Conservation (phyloP, 2,888 invertebrate genomes). For the Cephonodes hylas region DNA sequence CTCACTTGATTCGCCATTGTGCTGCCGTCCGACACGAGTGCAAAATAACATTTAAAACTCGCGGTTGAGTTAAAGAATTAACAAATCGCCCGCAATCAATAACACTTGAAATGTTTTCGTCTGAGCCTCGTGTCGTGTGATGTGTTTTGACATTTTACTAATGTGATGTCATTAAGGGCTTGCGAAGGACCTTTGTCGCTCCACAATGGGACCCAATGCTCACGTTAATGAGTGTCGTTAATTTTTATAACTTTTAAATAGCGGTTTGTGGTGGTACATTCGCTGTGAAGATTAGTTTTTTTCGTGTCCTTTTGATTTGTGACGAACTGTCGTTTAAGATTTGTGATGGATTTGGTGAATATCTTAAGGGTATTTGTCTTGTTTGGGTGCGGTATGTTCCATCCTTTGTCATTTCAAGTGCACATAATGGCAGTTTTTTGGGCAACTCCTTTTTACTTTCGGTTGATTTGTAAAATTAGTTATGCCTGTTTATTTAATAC, state of each 20-base stretch:
- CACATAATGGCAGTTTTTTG: not conserved
- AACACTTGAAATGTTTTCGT: slow-evolving; percentile 54
- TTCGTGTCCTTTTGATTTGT: not conserved
- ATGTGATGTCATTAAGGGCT: slow-evolving; percentile 71
- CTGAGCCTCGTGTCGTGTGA: slow-evolving; percentile 67
- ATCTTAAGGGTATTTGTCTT: not conserved
- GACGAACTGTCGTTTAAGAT: not conserved
- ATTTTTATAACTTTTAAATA: slow-evolving; percentile 77
- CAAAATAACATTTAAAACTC: slow-evolving; percentile 59
- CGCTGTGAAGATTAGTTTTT: slow-evolving; percentile 54
- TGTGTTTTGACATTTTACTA: slow-evolving; percentile 80
- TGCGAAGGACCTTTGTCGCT: slow-evolving; percentile 53
- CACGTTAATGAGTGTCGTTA: slow-evolving; percentile 74
- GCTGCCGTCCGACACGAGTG: slow-evolving; percentile 40
- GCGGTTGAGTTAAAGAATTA: slow-evolving; percentile 66
- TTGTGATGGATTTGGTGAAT: not conserved
- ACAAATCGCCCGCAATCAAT: slow-evolving; percentile 76
- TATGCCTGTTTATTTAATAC: not conserved
- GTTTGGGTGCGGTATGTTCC: not conserved
- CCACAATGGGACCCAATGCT: slow-evolving; percentile 59
- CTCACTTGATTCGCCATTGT: slow-evolving; percentile 53
- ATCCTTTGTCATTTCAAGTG: not conserved
- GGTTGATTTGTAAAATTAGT: not conserved
- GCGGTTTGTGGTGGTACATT: slow-evolving; percentile 67
- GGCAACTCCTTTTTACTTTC: not conserved